Evolutionary conservation across 2,888 invertebrate genomes (phyloP).

Genomic region (Brenthis hecate): DNA sequence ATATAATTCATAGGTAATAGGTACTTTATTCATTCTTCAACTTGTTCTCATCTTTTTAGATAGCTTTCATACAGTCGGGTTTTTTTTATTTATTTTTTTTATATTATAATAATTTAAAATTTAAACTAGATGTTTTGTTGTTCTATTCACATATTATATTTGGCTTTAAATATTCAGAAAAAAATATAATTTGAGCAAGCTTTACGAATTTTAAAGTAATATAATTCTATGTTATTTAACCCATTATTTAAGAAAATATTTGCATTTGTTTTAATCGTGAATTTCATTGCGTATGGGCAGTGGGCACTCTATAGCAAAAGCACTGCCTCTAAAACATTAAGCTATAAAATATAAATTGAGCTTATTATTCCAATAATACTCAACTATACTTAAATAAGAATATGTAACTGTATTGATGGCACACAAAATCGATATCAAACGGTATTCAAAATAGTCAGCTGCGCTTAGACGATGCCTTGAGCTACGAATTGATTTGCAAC

Average conservation of each 20-base stretch:
- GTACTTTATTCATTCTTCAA: too few species aligned
- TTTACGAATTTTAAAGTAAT: too few species aligned
- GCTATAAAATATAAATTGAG: too few species aligned
- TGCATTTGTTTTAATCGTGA: background rate
- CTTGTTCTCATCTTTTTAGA: too few species aligned
- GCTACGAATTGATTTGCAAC: slow-evolving; percentile 62
- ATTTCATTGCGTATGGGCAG: background rate
- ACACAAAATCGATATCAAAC: slow-evolving; percentile 36
- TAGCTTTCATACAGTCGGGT: too few species aligned
- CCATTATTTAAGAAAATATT: slow-evolving; percentile 5
- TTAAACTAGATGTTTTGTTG: too few species aligned
- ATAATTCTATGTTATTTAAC: slow-evolving; percentile 9
- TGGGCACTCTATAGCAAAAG: background rate
- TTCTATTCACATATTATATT: too few species aligned
- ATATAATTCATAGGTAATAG: too few species aligned
- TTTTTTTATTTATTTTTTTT: too few species aligned
- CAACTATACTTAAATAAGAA: slow-evolving; percentile 17
- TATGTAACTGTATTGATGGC: slow-evolving; percentile 26
- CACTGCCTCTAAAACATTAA: background rate
- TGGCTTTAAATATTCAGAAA: too few species aligned
- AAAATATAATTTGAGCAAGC: too few species aligned
- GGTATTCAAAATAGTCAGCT: slow-evolving; percentile 42
- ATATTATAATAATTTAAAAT: too few species aligned
- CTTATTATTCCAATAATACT: background rate
- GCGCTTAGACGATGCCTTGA: slow-evolving; percentile 34